These are phyloP conservation scores for Heliangelus exortis DNA, from an alignment of 2,797 vertebrate genomes.

Conservation along the genomic window DNA sequence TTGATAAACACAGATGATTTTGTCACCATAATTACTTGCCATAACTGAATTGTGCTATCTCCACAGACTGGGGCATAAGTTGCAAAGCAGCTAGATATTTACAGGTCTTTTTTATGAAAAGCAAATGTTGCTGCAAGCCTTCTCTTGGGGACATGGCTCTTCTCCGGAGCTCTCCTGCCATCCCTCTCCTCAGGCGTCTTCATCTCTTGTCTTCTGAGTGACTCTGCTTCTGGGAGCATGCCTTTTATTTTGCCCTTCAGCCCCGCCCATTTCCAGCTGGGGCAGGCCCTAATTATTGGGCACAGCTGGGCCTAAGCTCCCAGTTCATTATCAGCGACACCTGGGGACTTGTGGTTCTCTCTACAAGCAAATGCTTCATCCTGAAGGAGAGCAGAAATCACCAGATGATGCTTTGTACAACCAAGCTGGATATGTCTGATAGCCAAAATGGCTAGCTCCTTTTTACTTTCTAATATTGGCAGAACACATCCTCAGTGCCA, in stretches of 20 bases:
- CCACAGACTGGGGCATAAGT: accelerated
- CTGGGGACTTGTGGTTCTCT: too few species aligned
- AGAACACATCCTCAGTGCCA: background rate
- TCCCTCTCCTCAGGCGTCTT: too few species aligned
- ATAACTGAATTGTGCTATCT: background rate
- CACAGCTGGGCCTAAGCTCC: too few species aligned
- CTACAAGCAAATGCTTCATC: background rate
- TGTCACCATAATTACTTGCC: background rate
- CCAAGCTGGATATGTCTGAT: background rate
- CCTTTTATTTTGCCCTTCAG: too few species aligned
- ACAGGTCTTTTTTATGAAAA: background rate
- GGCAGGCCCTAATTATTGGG: too few species aligned
- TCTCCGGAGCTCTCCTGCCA: too few species aligned
- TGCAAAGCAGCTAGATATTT: background rate
- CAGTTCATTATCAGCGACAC: too few species aligned
- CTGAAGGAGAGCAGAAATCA: background rate
- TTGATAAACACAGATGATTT: background rate
- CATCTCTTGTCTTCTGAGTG: too few species aligned
- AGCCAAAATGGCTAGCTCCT: background rate
- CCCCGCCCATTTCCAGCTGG: too few species aligned
- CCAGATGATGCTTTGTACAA: background rate
- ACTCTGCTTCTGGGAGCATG: too few species aligned
- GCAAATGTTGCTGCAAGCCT: too few species aligned
- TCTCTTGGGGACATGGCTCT: too few species aligned
- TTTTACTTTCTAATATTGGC: background rate